Evolutionary conservation across 2,113 vertebrate genomes (phyloP).

Genomic region (Spermophilus dauricus): DNA sequence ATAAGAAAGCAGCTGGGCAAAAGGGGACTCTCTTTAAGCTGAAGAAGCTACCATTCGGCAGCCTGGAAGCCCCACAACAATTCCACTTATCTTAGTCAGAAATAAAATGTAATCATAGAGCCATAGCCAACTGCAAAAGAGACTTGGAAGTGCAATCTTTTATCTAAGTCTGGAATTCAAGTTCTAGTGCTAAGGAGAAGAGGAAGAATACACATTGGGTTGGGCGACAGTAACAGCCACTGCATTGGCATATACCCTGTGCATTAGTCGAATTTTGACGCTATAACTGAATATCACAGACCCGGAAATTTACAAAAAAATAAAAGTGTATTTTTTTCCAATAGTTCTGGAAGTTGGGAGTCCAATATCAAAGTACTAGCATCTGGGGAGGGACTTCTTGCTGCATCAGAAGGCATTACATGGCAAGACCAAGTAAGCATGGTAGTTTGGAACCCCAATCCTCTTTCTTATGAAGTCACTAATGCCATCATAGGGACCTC

Average conservation of each 20-base stretch:
- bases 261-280: background rate
- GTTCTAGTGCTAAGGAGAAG: background rate
- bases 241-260: background rate
- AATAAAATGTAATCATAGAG: background rate
- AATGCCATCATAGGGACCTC: too few relatives aligned
- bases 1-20: background rate
- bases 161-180: background rate
- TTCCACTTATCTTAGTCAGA: background rate
- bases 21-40: background rate
- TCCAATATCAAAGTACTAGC: background rate
- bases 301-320: background rate
- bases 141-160: background rate
- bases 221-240: background rate
- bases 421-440: background rate
- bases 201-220: too few relatives aligned
- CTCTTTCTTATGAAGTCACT: background rate
- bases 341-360: background rate
- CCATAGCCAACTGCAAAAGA: background rate
- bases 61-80: background rate
- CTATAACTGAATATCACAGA: background rate
- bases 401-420: background rate
- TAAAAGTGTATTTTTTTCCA: background rate
- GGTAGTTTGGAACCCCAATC: background rate
- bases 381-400: too few relatives aligned
- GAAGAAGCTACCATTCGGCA: background rate